Evolutionary conservation across 1,140 invertebrate genomes (phyloP).

Genomic region (Aculops lycopersici): DNA sequence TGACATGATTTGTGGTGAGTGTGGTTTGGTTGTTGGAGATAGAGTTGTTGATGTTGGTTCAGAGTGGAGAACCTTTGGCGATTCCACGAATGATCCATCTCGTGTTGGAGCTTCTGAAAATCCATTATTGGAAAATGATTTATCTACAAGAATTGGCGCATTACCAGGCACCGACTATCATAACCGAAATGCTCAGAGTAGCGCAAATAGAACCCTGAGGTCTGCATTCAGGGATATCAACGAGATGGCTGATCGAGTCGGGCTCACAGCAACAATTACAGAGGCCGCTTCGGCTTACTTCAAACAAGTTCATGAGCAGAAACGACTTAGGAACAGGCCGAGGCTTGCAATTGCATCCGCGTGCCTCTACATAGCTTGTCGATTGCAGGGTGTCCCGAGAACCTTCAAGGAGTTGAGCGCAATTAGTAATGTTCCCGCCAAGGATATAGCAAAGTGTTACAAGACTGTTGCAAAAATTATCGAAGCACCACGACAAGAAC

Average conservation of each 20-base stretch:
- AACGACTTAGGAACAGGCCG: slow-evolving; percentile 64
- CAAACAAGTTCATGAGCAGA: slow-evolving; percentile 91
- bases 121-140: slow-evolving; percentile 67
- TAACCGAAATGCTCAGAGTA: slow-evolving; percentile 64
- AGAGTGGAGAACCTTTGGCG: slow-evolving; percentile 99
- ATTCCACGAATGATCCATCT: slow-evolving; percentile 77
- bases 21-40: slow-evolving; percentile 92
- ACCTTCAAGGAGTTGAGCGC: slow-evolving; percentile 40
- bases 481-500: too few species aligned
- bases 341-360: slow-evolving; percentile 96
- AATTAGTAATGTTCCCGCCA: slow-evolving; percentile 40
- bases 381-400: slow-evolving; percentile 86
- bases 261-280: slow-evolving; percentile 58
- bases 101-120: slow-evolving; percentile 74
- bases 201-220: slow-evolving; percentile 64
- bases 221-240: slow-evolving; percentile 87
- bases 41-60: slow-evolving; percentile 99
- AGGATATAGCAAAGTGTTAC: slow-evolving; percentile 90
- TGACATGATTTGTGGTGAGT: slow-evolving; percentile 93
- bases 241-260: slow-evolving; percentile 88
- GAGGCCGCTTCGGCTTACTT: slow-evolving; percentile 83
- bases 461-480: slow-evolving; percentile 64
- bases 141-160: slow-evolving; percentile 85
- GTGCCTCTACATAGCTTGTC: slow-evolving; percentile 90
- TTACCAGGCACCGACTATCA: slow-evolving; percentile 63